Evolutionary conservation across 2,113 vertebrate species (phyloP).

Genomic region (Drymodes brunneopygia): DNA sequence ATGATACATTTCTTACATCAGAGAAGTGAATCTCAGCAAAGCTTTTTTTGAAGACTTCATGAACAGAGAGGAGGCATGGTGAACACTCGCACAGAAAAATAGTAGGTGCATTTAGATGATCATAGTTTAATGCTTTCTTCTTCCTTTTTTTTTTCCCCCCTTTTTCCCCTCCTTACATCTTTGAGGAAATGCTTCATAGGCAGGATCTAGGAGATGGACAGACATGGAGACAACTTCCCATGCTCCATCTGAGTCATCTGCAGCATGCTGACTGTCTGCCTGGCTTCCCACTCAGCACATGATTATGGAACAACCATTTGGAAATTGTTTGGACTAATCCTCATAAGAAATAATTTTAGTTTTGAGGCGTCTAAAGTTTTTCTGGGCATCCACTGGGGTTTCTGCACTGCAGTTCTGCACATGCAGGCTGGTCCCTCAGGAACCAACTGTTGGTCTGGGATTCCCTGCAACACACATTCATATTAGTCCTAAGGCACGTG

Average conservation of each 20-base stretch:
- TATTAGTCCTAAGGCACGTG: background rate
- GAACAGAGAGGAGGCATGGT: background rate
- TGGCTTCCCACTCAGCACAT: background rate
- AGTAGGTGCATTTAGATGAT: background rate
- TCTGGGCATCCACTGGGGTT: background rate
- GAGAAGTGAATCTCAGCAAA: background rate
- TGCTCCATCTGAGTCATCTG: background rate
- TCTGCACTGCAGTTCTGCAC: background rate
- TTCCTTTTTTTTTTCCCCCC: too few species aligned
- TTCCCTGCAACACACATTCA: background rate
- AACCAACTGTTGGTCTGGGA: background rate
- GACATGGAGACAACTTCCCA: background rate
- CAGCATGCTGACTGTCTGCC: background rate
- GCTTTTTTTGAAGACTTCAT: background rate
- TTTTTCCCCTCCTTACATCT: rapidly evolving
- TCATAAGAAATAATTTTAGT: background rate
- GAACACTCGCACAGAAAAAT: background rate
- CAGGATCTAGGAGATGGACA: background rate
- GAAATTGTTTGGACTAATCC: background rate
- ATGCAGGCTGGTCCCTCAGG: background rate
- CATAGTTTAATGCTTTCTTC: background rate
- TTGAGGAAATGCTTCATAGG: background rate
- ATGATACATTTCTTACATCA: background rate
- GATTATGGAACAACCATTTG: background rate
- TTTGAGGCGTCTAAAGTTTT: background rate